These are phyloP conservation scores for Chaetodon trifascialis DNA, from an alignment of 2,113 vertebrate species.

Conservation along the genomic window DNA sequence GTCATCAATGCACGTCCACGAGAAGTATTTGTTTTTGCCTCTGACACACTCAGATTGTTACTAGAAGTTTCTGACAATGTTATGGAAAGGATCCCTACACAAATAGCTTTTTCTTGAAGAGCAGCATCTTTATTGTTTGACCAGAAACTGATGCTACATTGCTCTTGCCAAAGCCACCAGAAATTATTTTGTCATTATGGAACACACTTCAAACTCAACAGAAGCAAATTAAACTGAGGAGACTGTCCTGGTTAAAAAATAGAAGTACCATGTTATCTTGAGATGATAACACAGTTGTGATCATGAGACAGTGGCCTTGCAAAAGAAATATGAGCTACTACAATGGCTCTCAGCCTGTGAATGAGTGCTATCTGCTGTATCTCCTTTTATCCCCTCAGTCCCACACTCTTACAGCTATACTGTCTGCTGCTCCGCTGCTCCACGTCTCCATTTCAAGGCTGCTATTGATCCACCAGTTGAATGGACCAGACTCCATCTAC, in stretches of 20 bases:
- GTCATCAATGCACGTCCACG: no score
- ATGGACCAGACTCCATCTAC: conserved; percentile 1
- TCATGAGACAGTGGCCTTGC: neutral
- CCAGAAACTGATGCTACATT: no score
- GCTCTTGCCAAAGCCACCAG: no score
- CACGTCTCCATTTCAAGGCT: neutral
- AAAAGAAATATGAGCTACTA: neutral
- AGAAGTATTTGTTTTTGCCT: no score
- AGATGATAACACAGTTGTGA: neutral
- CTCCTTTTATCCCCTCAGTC: neutral
- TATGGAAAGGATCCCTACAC: no score
- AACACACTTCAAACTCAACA: no score
- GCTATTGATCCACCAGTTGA: conserved; percentile 7
- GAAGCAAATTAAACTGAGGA: no score
- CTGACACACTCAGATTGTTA: no score
- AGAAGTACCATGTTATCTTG: neutral
- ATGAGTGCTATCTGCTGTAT: neutral
- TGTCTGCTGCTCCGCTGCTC: neutral
- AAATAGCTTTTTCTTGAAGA: no score
- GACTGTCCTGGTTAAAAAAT: neutral
- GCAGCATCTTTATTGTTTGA: no score
- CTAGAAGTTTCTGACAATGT: no score
- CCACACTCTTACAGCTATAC: neutral
- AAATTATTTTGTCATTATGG: no score
- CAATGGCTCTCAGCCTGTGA: neutral